phyloP scores from a whole-genome alignment of 30 jellyfish, hydroid and myxozoan genomes.

The Aurelia sp. region DNA sequence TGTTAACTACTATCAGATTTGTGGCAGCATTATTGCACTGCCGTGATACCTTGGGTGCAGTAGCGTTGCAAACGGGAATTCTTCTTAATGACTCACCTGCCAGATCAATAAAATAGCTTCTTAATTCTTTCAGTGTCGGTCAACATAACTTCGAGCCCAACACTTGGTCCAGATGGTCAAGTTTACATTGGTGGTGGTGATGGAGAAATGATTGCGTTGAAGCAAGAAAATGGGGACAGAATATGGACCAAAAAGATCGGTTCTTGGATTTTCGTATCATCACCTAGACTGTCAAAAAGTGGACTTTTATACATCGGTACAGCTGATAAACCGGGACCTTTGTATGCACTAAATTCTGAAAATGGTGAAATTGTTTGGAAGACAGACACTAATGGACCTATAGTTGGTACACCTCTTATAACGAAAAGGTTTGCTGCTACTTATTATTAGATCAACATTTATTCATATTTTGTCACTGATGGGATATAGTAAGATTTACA shows the following conservation, averaged over 20 bases:
- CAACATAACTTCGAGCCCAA: constrained; percentile 73
- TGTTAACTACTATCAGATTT: no score
- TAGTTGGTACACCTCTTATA: constrained; percentile 87
- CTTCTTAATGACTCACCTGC: no score
- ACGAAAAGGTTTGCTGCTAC: constrained; percentile 56
- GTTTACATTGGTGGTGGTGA: constrained; percentile 87
- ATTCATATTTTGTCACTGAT: no score
- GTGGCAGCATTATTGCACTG: no score
- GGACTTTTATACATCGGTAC: constrained; percentile 82
- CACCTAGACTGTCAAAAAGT: constrained; percentile 83
- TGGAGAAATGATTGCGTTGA: constrained; percentile 62
- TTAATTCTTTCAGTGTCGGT: constrained; percentile 46
- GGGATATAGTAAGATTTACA: no score
- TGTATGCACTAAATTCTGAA: constrained; percentile 64
- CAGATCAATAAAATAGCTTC: no score
- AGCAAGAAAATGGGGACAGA: constrained; percentile 45
- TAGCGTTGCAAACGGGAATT: no score
- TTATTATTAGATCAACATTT: constrained; percentile 3
- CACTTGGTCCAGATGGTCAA: constrained; percentile 73
- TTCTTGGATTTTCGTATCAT: constrained; percentile 72
- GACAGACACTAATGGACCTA: constrained; percentile 78
- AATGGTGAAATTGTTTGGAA: constrained; percentile 78
- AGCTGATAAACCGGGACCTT: constrained; percentile 82
- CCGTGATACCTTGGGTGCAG: no score
- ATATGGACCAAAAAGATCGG: constrained; percentile 83